Percentiles rank a stretch among this genome's conserved stretches.
Conservation (phyloP, 2,113 vertebrate species). For the Notarius quadriscutis region DNA sequence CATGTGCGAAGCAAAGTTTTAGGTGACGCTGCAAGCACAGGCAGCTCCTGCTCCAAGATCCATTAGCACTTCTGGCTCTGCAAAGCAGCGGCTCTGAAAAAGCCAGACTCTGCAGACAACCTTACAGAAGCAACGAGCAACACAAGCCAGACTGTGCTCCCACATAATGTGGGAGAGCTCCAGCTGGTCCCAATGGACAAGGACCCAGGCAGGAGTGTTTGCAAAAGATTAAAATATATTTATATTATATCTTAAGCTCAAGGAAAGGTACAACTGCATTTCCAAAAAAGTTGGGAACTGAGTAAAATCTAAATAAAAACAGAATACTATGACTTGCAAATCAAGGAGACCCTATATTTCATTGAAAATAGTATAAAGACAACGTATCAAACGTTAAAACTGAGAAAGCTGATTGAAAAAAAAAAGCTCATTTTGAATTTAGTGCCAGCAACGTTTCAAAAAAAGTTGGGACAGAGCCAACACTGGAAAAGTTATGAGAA, state of each 20-base stretch:
- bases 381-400: too few species aligned
- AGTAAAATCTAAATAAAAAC: too few species aligned
- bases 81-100: conserved; percentile 27
- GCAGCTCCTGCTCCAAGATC: conserved; percentile 47
- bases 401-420: too few species aligned
- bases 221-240: not conserved
- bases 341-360: too few species aligned
- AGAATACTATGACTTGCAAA: too few species aligned
- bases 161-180: conserved; percentile 24
- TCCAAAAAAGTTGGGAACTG: too few species aligned
- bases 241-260: not conserved
- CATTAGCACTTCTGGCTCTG: conserved; percentile 46
- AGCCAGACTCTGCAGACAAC: conserved; percentile 5
- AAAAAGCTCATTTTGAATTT: too few species aligned
- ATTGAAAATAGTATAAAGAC: too few species aligned
- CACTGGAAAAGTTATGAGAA: too few species aligned
- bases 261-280: too few species aligned
- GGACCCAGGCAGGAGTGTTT: not conserved
- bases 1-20: conserved; percentile 44
- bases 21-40: conserved; percentile 56
- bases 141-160: not conserved
- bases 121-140: not conserved
- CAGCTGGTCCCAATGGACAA: conserved; percentile 15
- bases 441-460: too few species aligned
- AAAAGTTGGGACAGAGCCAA: too few species aligned